Conservation (phyloP, 1,140 invertebrate species). For the Drosophila nasuta region DNA sequence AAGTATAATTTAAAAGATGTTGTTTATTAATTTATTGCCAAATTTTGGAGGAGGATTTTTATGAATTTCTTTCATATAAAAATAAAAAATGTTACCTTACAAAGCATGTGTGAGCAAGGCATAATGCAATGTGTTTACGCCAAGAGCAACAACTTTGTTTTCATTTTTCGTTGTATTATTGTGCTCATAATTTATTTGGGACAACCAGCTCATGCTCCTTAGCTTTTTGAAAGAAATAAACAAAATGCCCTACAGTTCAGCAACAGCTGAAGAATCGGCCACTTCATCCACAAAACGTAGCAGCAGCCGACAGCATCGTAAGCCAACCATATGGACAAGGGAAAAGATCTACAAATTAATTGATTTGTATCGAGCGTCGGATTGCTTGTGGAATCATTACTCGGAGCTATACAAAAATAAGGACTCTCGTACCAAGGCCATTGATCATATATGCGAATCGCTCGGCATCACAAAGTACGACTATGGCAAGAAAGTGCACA, state of each 20-base stretch:
- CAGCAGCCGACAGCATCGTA: conserved; percentile 40
- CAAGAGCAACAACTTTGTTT: conserved; percentile 18
- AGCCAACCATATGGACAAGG: conserved; percentile 69
- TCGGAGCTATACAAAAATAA: conserved; percentile 76
- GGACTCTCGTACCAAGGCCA: conserved; percentile 67
- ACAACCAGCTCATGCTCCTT: background rate
- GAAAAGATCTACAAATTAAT: conserved; percentile 77
- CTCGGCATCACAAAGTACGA: conserved; percentile 71
- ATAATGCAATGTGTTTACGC: background rate
- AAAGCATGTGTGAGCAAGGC: background rate
- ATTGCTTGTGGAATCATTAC: conserved; percentile 80
- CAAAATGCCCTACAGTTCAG: conserved; percentile 33
- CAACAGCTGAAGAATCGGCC: conserved; percentile 5
- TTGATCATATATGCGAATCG: conserved; percentile 60
- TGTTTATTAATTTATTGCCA: too few species aligned
- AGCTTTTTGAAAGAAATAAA: conserved; percentile 10
- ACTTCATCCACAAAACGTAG: conserved; percentile 10
- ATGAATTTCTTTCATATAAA: background rate
- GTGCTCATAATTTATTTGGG: background rate
- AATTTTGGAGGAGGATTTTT: too few species aligned
- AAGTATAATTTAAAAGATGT: background rate
- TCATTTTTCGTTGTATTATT: conserved; percentile 1
- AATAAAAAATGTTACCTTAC: background rate
- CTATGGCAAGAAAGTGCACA: conserved; percentile 81
- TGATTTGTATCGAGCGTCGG: conserved; percentile 69